Percentiles rank a stretch among this genome's conserved stretches.
phyloP scores from a whole-genome alignment of 2,797 vertebrate species.

The Clamator glandarius region DNA sequence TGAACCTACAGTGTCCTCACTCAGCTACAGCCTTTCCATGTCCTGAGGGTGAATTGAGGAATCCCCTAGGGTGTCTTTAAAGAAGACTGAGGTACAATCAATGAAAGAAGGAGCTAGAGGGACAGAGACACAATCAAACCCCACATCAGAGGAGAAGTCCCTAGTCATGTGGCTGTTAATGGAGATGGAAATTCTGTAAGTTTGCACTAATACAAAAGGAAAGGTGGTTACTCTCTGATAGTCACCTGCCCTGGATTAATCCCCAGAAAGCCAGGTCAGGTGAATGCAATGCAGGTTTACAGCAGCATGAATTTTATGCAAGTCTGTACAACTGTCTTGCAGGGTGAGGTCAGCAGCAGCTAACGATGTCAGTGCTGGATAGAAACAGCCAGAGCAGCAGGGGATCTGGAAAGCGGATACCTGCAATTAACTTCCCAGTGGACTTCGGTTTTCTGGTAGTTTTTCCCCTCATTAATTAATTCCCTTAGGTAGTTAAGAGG shows the following conservation, averaged over 20 bases:
- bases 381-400: not conserved
- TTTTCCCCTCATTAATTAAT: not conserved
- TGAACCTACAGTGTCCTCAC: accelerated
- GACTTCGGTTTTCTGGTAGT: not conserved
- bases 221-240: not conserved
- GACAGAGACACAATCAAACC: not conserved
- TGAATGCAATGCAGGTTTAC: not conserved
- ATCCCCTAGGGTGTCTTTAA: not conserved
- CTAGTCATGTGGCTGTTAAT: accelerated
- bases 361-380: not conserved
- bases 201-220: not conserved
- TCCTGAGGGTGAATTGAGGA: not conserved
- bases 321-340: not conserved
- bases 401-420: not conserved
- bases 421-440: constrained; percentile 12
- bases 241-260: not conserved
- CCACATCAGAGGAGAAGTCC: not conserved
- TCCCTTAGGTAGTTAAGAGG: constrained; percentile 21
- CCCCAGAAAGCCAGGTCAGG: not conserved
- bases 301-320: not conserved
- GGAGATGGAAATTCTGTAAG: not conserved
- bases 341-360: not conserved
- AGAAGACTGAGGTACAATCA: not conserved
- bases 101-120: not conserved
- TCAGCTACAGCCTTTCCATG: not conserved